Conservation (phyloP, 2,888 invertebrate genomes). For the Rhingia campestris region DNA sequence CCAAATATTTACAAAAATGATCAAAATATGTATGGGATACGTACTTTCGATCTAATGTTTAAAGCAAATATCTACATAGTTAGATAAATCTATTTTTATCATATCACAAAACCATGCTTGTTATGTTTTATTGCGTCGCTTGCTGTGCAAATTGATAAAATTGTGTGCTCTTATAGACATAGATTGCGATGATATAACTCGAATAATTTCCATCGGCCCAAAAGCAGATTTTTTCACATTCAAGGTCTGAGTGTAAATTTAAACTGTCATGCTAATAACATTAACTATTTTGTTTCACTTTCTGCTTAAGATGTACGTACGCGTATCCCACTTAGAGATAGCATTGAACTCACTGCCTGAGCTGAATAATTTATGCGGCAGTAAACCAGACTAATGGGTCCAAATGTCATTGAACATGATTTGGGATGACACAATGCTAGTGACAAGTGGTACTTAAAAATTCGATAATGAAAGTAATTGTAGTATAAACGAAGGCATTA, state of each 20-base stretch:
- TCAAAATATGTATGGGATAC: too few relatives aligned
- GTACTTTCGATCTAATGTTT: neutral
- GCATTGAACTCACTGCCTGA: constrained; percentile 7
- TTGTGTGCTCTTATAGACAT: constrained; percentile 4
- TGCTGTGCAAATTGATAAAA: constrained; percentile 11
- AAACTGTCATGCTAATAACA: constrained; percentile 10
- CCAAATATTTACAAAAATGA: too few relatives aligned
- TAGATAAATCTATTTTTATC: neutral
- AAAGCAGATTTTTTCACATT: neutral
- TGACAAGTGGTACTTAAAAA: constrained; percentile 7
- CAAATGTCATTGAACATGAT: constrained; percentile 26
- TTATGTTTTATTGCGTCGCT: constrained; percentile 13
- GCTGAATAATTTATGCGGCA: neutral
- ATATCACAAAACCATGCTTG: neutral
- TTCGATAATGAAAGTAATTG: neutral
- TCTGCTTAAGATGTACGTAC: neutral
- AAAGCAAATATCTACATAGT: neutral
- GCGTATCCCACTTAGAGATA: neutral
- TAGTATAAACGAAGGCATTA: too few relatives aligned
- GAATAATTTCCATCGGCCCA: neutral
- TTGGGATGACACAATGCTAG: constrained; percentile 1
- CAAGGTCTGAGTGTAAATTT: neutral
- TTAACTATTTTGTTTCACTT: constrained; percentile 35
- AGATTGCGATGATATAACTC: constrained; percentile 16
- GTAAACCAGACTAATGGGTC: neutral